Evolutionary conservation across 2,888 invertebrate species (phyloP), one percentile per base, ranked within the genome.

Genomic region (Orthonevra nobilis): DNA sequence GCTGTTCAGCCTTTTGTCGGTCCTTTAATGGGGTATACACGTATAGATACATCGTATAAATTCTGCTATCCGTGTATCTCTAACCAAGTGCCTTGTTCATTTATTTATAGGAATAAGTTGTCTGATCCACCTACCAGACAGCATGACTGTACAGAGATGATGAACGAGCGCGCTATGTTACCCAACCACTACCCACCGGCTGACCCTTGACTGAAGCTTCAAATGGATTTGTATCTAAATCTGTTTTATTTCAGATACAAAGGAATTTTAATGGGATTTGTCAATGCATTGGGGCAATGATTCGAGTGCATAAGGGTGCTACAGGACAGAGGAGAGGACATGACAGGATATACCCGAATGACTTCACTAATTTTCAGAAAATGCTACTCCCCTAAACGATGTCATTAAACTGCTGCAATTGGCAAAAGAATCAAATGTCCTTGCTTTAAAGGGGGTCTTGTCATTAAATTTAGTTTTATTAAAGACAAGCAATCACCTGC

Each of bases 231-330:
- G 66, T 79, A 79, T 79, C 79, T 79, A 79, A 79, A 79, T 79
- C 61, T 73, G 73, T 79, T 79, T 79, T 79, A 73, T 79, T 79
- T 73, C 50, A 40, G 40, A 44, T 56, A 73, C 73, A 79, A 79
- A 79, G 66, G 73, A 73, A 68, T 79, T 79, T 79, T 79, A 79
- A 79, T 79, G 73, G 79, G 61, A 79, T 79, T 73, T 73, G 79
- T 66, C 79, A 66, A 72, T 79, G 60, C 52, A 56, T 64, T 50
- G 56, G 56, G 50, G 44, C 54, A 72, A 56, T 72, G 60, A 73
- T 36, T 77, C 44, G 64, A 38, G 34, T 54, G 20, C 34, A 12
- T 10, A 61, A 50, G 32, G 26, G 26, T 17, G 64, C 20, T 10
- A 20, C n/a, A 30, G 30, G n/a, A 3, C 14, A 14, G 12, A 6